Base-by-base conservation (phyloP, 2,888 invertebrate species). In the Drosophila lacicola region DNA sequence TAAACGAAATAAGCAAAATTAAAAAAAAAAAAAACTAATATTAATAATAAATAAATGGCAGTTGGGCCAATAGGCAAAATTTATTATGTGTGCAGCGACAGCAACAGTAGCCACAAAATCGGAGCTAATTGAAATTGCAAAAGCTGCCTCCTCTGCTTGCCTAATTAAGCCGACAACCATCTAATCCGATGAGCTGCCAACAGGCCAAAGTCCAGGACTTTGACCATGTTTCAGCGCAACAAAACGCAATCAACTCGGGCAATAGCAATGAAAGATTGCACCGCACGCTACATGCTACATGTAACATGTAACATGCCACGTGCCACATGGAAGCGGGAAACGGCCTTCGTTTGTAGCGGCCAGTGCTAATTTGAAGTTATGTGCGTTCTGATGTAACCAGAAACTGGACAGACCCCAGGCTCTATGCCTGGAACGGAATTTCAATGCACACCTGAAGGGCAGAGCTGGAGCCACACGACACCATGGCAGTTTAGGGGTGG, bases 291-390 rank as follows among this genome's bases (percentile, higher is more conserved):
- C 54, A 14, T 36, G 55, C 36, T 13, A 4, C 55, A 14, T 36
- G 55, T 25, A 9, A 4, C 55, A 36, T 41, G 47, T 13, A 25
- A 25, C 55, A 36, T 25, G 25, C 42, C 19, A 5, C 17, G 19
- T 45, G 49, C 19, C 44, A 21, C 63, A 44, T 37, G 19, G 13
- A 17, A 33, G 5, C 56, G 33, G 47, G 36, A 42, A 47, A 50
- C 36, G 53, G 47, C 74, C 76, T 75, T 68, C 73, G 44, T 44
- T 58, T 58, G 58, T 53, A 17, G 50, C 45, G 53, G 72, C 72
- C 58, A 56, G 64, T 62, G 65, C 65, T 85, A 85, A 85, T 87
- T 81, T 85, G 74, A 85, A 85, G 78, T 82, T 85, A 85, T 87
- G 74, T 85, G 77, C 70, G 70, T 53, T 70, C 74, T 87, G 74